Evolutionary conservation across 1,140 invertebrate species (phyloP).

Genomic region (Melipona quadrifasciata): DNA sequence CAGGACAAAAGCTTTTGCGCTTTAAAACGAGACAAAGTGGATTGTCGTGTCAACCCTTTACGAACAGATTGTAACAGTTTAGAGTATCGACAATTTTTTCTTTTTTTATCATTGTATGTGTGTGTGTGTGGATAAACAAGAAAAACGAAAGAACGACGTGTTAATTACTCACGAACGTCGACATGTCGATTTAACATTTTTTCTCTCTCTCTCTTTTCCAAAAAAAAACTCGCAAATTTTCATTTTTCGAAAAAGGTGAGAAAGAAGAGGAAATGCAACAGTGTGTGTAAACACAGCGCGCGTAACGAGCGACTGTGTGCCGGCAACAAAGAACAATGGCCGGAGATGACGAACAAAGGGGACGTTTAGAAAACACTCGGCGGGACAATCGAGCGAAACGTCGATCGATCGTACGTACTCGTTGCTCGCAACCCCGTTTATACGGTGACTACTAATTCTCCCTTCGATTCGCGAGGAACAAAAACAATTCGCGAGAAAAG

Average conservation of each 20-base stretch:
- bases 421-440: slow-evolving; percentile 23
- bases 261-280: not conserved
- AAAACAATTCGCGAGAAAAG: not conserved
- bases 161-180: too few species aligned
- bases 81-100: too few species aligned
- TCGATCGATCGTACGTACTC: slow-evolving; percentile 40
- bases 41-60: too few species aligned
- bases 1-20: too few species aligned
- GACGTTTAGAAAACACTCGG: slow-evolving; percentile 49
- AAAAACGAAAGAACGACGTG: too few species aligned
- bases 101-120: too few species aligned
- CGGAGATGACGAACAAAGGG: slow-evolving; percentile 41
- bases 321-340: slow-evolving; percentile 49
- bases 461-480: not conserved
- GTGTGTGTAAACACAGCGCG: slow-evolving; percentile 3
- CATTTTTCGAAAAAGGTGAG: not conserved
- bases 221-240: not conserved
- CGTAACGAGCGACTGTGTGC: slow-evolving; percentile 13
- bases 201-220: not conserved
- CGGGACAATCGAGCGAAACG: slow-evolving; percentile 40
- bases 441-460: not conserved
- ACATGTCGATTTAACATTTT: too few species aligned
- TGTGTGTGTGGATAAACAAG: too few species aligned
- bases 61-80: too few species aligned
- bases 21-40: too few species aligned